Evolutionary conservation across 1,140 invertebrate genomes (phyloP).

Genomic region (Sipha flava): DNA sequence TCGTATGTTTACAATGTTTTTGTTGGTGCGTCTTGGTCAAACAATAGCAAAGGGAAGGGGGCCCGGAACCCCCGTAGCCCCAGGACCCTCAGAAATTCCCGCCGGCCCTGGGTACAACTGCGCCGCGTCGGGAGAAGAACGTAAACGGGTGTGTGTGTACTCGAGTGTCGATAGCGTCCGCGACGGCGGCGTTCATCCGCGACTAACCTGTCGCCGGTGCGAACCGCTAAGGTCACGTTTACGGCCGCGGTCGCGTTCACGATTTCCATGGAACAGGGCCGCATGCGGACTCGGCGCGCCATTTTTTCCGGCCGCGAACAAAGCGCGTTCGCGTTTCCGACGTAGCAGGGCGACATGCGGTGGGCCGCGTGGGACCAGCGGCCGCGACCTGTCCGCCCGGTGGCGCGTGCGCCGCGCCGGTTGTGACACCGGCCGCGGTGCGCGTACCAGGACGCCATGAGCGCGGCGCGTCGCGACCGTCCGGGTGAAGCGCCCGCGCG

Average conservation of each 20-base stretch:
- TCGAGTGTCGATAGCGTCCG: too few relatives aligned
- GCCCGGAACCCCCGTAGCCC: too few relatives aligned
- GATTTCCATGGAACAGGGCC: conserved; percentile 20
- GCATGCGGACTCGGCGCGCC: background rate
- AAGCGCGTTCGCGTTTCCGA: conserved; percentile 28
- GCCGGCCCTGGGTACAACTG: too few relatives aligned
- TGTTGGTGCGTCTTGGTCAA: too few relatives aligned
- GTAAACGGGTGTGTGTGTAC: too few relatives aligned
- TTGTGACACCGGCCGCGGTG: background rate
- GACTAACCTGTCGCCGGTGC: too few relatives aligned
- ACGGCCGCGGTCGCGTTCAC: background rate
- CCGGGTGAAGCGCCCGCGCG: background rate
- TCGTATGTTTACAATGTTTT: too few relatives aligned
- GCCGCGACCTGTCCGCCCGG: background rate
- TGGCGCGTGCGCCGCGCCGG: background rate
- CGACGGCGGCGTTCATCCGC: too few relatives aligned
- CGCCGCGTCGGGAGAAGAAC: too few relatives aligned
- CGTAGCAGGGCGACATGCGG: background rate
- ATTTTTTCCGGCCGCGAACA: conserved; percentile 25
- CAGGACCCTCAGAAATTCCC: too few relatives aligned
- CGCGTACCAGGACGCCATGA: background rate
- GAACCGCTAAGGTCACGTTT: too few relatives aligned
- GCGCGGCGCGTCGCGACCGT: background rate
- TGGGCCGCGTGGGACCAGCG: background rate
- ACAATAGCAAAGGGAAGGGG: too few relatives aligned